Base-by-base conservation (phyloP, 1,140 invertebrate species). In the Galleria mellonella region DNA sequence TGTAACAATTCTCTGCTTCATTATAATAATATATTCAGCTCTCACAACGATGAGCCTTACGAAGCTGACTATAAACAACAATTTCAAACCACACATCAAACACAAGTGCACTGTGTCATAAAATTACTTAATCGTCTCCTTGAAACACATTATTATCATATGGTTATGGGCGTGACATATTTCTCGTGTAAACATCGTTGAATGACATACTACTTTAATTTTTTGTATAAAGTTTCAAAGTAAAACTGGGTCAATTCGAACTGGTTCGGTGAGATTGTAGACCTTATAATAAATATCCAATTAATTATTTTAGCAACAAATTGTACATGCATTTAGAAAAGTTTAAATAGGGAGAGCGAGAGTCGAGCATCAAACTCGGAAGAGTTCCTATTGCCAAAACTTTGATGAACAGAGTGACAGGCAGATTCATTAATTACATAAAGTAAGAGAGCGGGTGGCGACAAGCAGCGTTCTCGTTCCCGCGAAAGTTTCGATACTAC, bases 131-230 rank as follows among this genome's bases (percentile, higher is more conserved):
- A 77, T 72, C 50, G 66, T 74, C 69, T 65, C 77, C 77, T 79
- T 82, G 74, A 61, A 73, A 79, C 73, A 73, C 60, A 73, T 79
- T 72, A 69, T 71, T 82, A 82, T 79, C 72, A 76, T 59, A 48
- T 66, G 67, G 68, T 71, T 72, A 72, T 68, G 70, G 64, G 68
- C 75, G 62, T 61, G 69, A 75, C 69, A 74, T 63, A 72, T 81
- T 67, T 66, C 47, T 55, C 43, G 49, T 46, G 70, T 62, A 67
- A 75, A 74, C 70, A 77, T 64, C 57, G 64, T 70, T 38, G 55
- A 45, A 45, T 58, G 55, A 69, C 47, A 50, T 42, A 53, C 30
- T 32, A 46, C 32, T 47, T 36, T 29, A 43, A 32, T 53, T 61
- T 61, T 62, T 54, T 43, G 13, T 17, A 17, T 15, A 17, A n/a